phyloP scores from a whole-genome alignment of 2,888 invertebrate genomes.

The Operophtera brumata region DNA sequence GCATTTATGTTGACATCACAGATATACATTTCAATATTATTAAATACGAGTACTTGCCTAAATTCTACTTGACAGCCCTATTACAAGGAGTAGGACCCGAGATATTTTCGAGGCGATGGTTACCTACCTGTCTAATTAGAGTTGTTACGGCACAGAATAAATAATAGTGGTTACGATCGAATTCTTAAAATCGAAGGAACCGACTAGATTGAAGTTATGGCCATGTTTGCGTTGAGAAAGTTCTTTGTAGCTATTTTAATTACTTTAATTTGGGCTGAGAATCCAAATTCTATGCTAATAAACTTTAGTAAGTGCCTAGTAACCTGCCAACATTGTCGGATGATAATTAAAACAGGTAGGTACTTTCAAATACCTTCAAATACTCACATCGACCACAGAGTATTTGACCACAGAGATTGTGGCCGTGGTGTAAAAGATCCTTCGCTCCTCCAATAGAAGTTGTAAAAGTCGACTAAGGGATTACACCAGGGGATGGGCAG shows the following conservation, averaged over 20 bases:
- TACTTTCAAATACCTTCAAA: no score
- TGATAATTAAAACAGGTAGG: background rate
- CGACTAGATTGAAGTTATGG: slow-evolving; percentile 11
- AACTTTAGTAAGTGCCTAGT: slow-evolving; percentile 1
- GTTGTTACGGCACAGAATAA: slow-evolving; percentile 47
- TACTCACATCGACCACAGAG: no score
- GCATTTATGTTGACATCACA: no score
- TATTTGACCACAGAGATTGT: no score
- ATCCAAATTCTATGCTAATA: slow-evolving; percentile 15
- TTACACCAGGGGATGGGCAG: no score
- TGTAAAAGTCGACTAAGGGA: no score
- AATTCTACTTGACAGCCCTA: slow-evolving; percentile 28
- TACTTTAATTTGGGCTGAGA: slow-evolving; percentile 24
- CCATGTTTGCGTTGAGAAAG: slow-evolving; percentile 27
- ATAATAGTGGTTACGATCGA: slow-evolving; percentile 50
- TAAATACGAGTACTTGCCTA: no score
- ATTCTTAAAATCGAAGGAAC: slow-evolving; percentile 39
- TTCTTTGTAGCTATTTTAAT: slow-evolving; percentile 30
- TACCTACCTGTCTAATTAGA: slow-evolving; percentile 51
- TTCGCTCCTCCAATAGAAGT: no score
- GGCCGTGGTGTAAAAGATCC: no score
- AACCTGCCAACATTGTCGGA: background rate
- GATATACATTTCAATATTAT: no score
- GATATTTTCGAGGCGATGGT: slow-evolving; percentile 53
- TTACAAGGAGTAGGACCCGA: slow-evolving; percentile 46